phyloP scores from a whole-genome alignment of 2,888 invertebrate species.

The Eurois occulta region DNA sequence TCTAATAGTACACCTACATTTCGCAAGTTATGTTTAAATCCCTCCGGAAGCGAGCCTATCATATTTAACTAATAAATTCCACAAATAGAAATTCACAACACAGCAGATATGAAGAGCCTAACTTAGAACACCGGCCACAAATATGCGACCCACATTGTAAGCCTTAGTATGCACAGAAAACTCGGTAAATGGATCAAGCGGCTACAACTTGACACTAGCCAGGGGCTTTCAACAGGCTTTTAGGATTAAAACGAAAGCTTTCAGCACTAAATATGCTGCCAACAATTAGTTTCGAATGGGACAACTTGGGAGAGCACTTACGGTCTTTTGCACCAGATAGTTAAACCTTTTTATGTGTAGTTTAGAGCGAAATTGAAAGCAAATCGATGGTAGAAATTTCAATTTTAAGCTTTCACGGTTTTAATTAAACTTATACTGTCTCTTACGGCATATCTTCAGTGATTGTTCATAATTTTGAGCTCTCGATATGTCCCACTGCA shows the following conservation, averaged over 20 bases:
- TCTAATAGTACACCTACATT: neutral
- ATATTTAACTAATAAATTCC: neutral
- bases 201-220: constrained; percentile 64
- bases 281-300: constrained; percentile 49
- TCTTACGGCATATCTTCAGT: too few relatives aligned
- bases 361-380: too few relatives aligned
- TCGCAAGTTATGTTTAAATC: neutral
- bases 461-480: too few relatives aligned
- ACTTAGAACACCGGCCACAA: constrained; percentile 8
- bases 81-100: neutral
- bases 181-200: constrained; percentile 64
- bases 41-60: neutral
- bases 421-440: too few relatives aligned
- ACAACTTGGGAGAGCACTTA: constrained; percentile 37
- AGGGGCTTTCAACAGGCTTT: constrained; percentile 63
- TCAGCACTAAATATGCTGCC: constrained; percentile 57
- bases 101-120: neutral
- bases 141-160: constrained; percentile 45
- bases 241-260: constrained; percentile 67
- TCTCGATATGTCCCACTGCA: too few relatives aligned
- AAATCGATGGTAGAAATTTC: too few relatives aligned
- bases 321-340: neutral
- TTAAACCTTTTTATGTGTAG: too few relatives aligned
- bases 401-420: too few relatives aligned
- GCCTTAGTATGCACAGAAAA: constrained; percentile 29